These are phyloP conservation scores for Plotosus lineatus DNA, from an alignment of 2,113 vertebrate species.

Conservation along the genomic window DNA sequence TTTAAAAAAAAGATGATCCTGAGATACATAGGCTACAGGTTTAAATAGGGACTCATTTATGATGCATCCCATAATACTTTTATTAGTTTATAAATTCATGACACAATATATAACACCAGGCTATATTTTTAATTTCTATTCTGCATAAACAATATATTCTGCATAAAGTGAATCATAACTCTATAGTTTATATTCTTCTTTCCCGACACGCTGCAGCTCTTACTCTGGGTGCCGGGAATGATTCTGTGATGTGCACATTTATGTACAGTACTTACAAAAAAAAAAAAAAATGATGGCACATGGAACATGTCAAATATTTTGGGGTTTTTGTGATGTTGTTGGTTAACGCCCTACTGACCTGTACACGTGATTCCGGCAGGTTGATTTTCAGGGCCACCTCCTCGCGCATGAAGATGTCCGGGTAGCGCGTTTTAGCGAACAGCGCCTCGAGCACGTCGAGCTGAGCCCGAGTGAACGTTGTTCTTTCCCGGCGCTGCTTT, in stretches of 20 bases:
- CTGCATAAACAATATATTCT: background rate
- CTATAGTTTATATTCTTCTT: no score
- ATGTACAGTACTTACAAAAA: no score
- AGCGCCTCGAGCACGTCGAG: slow-evolving; percentile 93
- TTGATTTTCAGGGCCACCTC: slow-evolving; percentile 98
- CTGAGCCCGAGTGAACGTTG: slow-evolving; percentile 94
- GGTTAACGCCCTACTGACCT: slow-evolving; percentile 71
- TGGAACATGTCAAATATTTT: background rate
- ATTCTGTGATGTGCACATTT: no score
- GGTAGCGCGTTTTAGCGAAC: slow-evolving; percentile 94
- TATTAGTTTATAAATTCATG: background rate
- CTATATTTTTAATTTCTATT: no score
- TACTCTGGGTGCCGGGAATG: no score
- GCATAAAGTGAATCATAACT: no score
- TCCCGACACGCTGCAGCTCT: no score
- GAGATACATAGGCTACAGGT: no score
- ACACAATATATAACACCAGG: background rate
- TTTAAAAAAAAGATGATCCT: background rate
- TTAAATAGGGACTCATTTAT: background rate
- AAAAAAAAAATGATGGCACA: background rate
- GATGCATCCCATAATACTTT: no score
- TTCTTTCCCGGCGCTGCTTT: slow-evolving; percentile 94
- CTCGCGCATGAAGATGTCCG: slow-evolving; percentile 98
- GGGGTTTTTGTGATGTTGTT: background rate
- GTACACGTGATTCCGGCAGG: slow-evolving; percentile 91